Percentiles rank a stretch among this genome's conserved stretches.
Conservation (phyloP, 2,888 invertebrate species). For the Zeuzera pyrina region DNA sequence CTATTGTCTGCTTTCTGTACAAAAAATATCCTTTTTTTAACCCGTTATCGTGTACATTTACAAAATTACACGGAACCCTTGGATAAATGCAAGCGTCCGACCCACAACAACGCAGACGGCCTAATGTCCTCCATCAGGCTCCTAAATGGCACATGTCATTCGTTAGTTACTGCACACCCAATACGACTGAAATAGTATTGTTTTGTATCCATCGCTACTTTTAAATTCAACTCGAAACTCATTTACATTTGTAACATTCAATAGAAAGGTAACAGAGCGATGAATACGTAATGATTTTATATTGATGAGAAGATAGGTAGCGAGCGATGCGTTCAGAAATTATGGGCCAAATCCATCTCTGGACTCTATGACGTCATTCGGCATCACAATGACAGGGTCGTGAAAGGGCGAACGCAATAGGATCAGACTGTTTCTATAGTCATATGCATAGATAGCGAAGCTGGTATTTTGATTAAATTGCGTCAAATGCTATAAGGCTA, state of each 20-base stretch:
- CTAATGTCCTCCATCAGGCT: constrained; percentile 68
- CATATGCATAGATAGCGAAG: neutral
- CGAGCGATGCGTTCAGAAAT: constrained; percentile 51
- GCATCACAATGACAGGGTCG: constrained; percentile 61
- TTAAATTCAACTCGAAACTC: neutral
- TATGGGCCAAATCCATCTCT: constrained; percentile 68
- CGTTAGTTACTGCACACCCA: constrained; percentile 40
- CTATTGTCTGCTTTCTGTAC: too few species aligned
- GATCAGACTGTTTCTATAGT: neutral
- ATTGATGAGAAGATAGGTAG: constrained; percentile 17
- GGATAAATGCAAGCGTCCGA: constrained; percentile 52
- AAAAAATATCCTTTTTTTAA: constrained; percentile 41
- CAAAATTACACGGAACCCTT: constrained; percentile 56
- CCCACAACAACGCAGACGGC: constrained; percentile 60
- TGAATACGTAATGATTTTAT: neutral
- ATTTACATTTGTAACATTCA: constrained; percentile 13
- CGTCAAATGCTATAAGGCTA: neutral
- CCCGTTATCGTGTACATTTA: constrained; percentile 51
- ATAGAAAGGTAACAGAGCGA: constrained; percentile 22
- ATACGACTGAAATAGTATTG: constrained; percentile 8
- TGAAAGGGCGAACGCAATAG: constrained; percentile 41
- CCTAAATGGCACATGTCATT: constrained; percentile 67
- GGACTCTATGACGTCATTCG: constrained; percentile 63
- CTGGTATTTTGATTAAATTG: constrained; percentile 1
- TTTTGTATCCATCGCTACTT: constrained; percentile 25